Percentiles rank a stretch among this genome's conserved stretches.
phyloP scores from a whole-genome alignment of 2,113 vertebrate genomes.

The Nycticebus coucang region DNA sequence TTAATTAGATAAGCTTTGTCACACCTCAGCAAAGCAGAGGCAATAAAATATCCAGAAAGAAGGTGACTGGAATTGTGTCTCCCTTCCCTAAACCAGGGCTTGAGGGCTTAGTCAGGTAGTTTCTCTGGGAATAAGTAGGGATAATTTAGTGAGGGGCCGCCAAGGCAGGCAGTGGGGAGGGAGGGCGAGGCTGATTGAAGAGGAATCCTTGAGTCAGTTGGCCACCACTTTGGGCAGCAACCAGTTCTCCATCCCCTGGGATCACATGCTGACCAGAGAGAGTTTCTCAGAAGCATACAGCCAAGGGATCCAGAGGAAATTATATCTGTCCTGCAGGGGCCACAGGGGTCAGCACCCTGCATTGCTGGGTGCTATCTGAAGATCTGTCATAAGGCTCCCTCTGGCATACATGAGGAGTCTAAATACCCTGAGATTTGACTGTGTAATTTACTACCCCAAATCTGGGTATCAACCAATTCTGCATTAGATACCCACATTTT shows the following conservation, averaged over 20 bases:
- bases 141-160: background rate
- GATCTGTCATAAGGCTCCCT: background rate
- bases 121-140: background rate
- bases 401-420: background rate
- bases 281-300: background rate
- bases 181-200: background rate
- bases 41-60: background rate
- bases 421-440: background rate
- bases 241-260: background rate
- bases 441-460: background rate
- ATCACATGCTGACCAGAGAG: background rate
- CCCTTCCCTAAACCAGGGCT: background rate
- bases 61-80: background rate
- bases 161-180: background rate
- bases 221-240: background rate
- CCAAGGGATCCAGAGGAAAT: background rate
- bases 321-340: fast-evolving
- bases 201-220: background rate
- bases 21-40: background rate
- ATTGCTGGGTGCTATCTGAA: background rate
- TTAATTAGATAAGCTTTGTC: background rate
- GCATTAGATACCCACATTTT: background rate
- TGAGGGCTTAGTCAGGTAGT: background rate
- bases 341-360: too few relatives aligned
- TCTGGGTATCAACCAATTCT: background rate